Conservation (phyloP, 2,888 invertebrate genomes). For the Caenorhabditis zanzibari region DNA sequence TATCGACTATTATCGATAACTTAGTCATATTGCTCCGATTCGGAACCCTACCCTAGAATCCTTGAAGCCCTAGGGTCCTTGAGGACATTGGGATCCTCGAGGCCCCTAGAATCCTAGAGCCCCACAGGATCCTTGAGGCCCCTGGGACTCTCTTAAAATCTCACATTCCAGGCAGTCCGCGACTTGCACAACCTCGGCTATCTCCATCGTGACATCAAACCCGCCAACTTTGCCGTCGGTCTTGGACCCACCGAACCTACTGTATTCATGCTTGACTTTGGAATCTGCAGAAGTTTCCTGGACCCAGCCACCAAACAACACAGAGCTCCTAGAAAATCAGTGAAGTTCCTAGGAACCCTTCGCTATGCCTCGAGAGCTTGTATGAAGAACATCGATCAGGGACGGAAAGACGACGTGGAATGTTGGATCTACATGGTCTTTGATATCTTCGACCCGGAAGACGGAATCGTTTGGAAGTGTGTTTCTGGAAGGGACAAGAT, state of each 20-base stretch:
- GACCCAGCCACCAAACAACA: constrained; percentile 45
- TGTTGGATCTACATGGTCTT: constrained; percentile 62
- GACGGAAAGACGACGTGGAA: constrained; percentile 63
- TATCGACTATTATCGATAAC: too few relatives aligned
- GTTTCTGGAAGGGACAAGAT: constrained; percentile 46
- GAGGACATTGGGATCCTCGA: background rate
- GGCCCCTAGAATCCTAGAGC: background rate
- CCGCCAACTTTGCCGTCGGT: constrained; percentile 69
- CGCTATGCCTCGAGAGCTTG: constrained; percentile 69
- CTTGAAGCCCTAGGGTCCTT: background rate
- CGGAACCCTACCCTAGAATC: too few relatives aligned
- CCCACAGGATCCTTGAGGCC: too few relatives aligned
- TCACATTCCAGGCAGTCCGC: constrained; percentile 48
- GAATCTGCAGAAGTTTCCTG: constrained; percentile 35
- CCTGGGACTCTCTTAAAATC: background rate
- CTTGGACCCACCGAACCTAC: constrained; percentile 44
- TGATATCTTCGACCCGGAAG: constrained; percentile 63
- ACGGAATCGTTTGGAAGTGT: constrained; percentile 67
- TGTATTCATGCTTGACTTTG: constrained; percentile 63
- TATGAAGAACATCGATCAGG: constrained; percentile 51
- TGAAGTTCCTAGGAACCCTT: constrained; percentile 71
- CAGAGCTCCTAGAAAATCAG: constrained; percentile 58
- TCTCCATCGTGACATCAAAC: constrained; percentile 70
- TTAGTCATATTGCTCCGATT: too few relatives aligned
- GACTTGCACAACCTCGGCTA: constrained; percentile 67